A percentile compares a stretch with the other conserved stretches of the same genome.
These are phyloP conservation scores for Phaonia tiefii DNA, from an alignment of 2,888 invertebrate genomes.

Conservation along the genomic window DNA sequence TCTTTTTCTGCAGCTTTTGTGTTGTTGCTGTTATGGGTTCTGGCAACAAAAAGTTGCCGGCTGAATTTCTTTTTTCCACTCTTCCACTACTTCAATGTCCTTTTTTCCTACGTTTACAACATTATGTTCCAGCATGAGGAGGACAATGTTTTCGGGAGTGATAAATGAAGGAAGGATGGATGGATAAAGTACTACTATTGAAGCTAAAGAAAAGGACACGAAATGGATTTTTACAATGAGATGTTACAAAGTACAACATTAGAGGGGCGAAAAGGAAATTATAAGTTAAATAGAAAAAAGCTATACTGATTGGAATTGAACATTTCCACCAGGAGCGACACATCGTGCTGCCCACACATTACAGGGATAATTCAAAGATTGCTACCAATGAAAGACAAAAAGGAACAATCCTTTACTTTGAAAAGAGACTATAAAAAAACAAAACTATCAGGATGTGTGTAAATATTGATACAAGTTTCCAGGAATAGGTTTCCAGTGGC, in stretches of 20 bases:
- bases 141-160: slow-evolving; percentile 31
- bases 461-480: too few species aligned
- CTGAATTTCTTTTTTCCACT: slow-evolving; percentile 47
- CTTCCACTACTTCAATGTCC: not conserved
- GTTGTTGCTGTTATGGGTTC: slow-evolving; percentile 18
- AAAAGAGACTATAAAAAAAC: too few species aligned
- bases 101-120: too few species aligned
- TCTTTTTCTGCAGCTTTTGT: not conserved
- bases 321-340: too few species aligned
- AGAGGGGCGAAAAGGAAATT: slow-evolving; percentile 12
- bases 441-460: too few species aligned
- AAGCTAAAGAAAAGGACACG: not conserved
- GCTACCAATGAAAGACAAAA: too few species aligned
- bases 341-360: too few species aligned
- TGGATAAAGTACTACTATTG: not conserved
- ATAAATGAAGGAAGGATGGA: slow-evolving; percentile 20
- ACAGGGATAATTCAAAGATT: too few species aligned
- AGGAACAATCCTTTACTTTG: too few species aligned
- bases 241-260: slow-evolving; percentile 14
- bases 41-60: slow-evolving; percentile 54
- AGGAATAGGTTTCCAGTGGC: too few species aligned
- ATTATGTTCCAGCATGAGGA: slow-evolving; percentile 14
- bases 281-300: too few species aligned
- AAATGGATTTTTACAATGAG: not conserved
- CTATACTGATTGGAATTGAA: too few species aligned